phyloP scores from a whole-genome alignment of 92 coral and sea anemone species.

The Pocillopora meandrina region DNA sequence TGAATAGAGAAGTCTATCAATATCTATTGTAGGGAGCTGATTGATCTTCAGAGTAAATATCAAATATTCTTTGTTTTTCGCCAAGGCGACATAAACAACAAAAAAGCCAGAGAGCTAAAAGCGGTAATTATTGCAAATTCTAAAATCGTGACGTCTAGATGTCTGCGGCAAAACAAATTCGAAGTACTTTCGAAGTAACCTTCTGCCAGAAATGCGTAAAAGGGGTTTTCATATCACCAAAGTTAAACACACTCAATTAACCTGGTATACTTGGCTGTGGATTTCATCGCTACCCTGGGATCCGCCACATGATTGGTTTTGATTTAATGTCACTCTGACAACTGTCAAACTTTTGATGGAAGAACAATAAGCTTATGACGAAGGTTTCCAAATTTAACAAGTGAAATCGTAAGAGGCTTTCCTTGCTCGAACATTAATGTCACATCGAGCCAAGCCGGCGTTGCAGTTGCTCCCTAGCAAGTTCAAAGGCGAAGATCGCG shows the following conservation, averaged over 20 bases:
- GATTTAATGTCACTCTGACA: neutral
- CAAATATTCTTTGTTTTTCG: neutral
- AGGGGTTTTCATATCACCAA: too few species aligned
- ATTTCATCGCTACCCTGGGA: constrained; percentile 13
- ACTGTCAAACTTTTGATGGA: constrained; percentile 19
- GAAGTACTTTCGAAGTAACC: neutral
- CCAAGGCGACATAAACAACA: neutral
- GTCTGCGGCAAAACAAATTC: neutral
- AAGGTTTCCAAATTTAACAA: constrained; percentile 40
- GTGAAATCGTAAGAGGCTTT: constrained; percentile 10
- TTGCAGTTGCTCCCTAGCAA: neutral
- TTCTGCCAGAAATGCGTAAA: too few species aligned
- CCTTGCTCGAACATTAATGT: neutral
- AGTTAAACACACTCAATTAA: neutral
- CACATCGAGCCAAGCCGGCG: neutral
- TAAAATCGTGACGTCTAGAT: neutral
- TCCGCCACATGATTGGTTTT: neutral
- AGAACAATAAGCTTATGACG: constrained; percentile 30
- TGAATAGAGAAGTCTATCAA: neutral
- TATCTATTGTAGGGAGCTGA: neutral
- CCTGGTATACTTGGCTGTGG: neutral
- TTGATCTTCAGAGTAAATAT: neutral
- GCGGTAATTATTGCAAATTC: neutral
- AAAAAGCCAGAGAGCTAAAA: neutral
- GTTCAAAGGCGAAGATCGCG: neutral